A percentile compares a stretch with the other conserved stretches of the same genome.
Conservation (phyloP, 2,797 vertebrate genomes). For the Rousettus madagascariensis region DNA sequence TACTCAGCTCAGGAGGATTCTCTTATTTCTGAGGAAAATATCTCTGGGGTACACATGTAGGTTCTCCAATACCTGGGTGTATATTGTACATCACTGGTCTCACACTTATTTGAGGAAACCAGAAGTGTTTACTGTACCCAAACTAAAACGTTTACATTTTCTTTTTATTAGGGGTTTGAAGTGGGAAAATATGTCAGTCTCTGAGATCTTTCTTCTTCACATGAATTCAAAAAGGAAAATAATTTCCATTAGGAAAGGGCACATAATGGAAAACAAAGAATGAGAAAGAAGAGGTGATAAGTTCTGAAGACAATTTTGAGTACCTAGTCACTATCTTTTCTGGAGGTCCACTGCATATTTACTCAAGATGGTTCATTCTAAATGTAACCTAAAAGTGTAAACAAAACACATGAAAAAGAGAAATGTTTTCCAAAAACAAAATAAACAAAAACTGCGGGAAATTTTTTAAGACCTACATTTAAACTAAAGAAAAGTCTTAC, state of each 20-base stretch:
- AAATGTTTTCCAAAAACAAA: background rate
- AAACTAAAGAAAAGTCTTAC: background rate
- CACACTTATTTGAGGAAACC: background rate
- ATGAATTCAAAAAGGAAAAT: background rate
- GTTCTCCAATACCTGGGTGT: background rate
- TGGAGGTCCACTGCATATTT: background rate
- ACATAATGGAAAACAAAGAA: background rate
- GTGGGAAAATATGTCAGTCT: background rate
- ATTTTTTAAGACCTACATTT: background rate
- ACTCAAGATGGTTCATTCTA: background rate
- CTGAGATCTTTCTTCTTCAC: background rate
- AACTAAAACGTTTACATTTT: background rate
- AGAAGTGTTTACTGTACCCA: background rate
- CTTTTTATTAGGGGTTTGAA: background rate
- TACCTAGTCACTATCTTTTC: background rate
- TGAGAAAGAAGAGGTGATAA: background rate
- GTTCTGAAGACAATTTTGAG: background rate
- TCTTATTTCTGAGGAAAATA: accelerated
- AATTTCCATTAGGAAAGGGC: background rate
- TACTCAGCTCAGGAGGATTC: background rate
- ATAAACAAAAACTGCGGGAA: background rate
- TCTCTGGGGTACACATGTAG: background rate
- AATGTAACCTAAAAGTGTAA: background rate
- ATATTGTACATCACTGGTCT: accelerated
- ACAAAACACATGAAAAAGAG: background rate